phyloP scores from a whole-genome alignment of 2,113 vertebrate genomes.

The Notarius lentiginosus region DNA sequence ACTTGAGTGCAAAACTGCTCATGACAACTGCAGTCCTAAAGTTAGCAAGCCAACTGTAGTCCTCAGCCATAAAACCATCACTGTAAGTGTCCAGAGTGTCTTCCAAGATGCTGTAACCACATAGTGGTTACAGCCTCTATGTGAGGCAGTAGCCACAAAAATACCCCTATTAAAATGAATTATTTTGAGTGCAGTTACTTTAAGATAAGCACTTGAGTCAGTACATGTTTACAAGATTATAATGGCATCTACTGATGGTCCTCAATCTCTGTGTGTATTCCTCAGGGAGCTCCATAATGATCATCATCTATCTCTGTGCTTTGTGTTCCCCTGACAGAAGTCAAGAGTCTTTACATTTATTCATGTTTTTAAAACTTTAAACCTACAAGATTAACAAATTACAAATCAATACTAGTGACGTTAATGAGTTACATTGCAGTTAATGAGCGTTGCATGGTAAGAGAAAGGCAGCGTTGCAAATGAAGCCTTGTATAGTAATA shows the following conservation, averaged over 20 bases:
- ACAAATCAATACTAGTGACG: not conserved
- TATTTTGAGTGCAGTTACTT: not conserved
- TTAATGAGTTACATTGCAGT: not conserved
- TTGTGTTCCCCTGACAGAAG: not conserved
- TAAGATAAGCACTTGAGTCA: not conserved
- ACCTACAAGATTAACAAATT: not conserved
- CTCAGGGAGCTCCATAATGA: not conserved
- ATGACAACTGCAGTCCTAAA: too few relatives aligned
- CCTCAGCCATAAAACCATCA: too few relatives aligned
- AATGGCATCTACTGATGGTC: not conserved
- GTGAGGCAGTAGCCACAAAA: too few relatives aligned
- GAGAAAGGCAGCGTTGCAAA: conserved; percentile 7
- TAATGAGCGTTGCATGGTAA: not conserved
- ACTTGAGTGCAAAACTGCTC: too few relatives aligned
- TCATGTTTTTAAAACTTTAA: not conserved
- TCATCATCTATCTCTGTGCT: conserved; percentile 3
- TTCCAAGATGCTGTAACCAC: too few relatives aligned
- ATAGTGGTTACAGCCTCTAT: too few relatives aligned
- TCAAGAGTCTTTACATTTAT: not conserved
- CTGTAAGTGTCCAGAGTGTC: too few relatives aligned
- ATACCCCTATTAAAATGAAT: not conserved
- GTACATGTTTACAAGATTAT: not conserved
- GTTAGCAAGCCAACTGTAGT: too few relatives aligned
- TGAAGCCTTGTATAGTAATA: conserved; percentile 11
- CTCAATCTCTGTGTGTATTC: not conserved